Conservation (phyloP, 2,797 vertebrate genomes). For the Taeniopygia guttata region DNA sequence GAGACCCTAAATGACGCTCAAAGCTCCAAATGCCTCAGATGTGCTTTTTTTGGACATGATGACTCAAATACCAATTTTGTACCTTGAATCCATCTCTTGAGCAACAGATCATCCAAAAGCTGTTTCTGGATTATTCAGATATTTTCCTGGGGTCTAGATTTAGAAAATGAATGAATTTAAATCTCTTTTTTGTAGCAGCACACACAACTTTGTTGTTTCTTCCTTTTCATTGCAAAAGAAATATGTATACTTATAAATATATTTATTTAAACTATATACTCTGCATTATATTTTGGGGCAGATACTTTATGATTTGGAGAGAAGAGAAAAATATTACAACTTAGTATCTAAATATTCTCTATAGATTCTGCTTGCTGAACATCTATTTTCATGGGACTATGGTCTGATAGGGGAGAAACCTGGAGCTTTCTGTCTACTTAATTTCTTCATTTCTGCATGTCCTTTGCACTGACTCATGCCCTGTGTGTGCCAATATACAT, state of each 20-base stretch:
- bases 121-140: background rate
- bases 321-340: background rate
- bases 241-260: background rate
- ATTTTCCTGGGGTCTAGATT: background rate
- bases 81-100: background rate
- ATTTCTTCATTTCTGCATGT: background rate
- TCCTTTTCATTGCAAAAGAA: background rate
- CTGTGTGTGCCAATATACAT: background rate
- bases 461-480: fast-evolving
- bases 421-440: background rate
- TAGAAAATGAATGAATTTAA: background rate
- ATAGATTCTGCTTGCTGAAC: fast-evolving
- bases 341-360: background rate
- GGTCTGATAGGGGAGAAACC: background rate
- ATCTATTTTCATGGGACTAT: background rate
- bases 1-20: background rate
- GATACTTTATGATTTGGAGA: background rate
- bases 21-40: background rate
- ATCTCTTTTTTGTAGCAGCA: background rate
- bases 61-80: background rate
- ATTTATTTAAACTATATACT: background rate
- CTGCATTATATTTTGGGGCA: background rate
- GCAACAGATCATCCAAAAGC: background rate
- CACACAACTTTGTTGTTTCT: background rate
- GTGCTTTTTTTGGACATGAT: background rate